phyloP scores from a whole-genome alignment of 1,140 invertebrate genomes.

The Platyura marginata region DNA sequence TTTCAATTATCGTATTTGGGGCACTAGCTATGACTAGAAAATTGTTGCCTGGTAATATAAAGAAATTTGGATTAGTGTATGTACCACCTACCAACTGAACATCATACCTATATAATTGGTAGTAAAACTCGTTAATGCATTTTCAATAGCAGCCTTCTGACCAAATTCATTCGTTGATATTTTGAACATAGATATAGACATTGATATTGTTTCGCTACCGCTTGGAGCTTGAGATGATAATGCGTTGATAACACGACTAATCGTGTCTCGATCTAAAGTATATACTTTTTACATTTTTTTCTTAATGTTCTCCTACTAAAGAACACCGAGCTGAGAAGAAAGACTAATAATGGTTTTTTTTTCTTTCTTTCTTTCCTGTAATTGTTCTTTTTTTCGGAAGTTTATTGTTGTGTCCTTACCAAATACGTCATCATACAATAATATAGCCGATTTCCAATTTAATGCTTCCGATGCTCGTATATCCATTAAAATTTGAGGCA shows the following conservation, averaged over 20 bases:
- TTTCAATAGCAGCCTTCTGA: conserved; percentile 27
- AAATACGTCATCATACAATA: conserved; percentile 49
- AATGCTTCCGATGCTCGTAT: conserved; percentile 36
- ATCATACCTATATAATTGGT: conserved; percentile 25
- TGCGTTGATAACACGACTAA: conserved; percentile 35
- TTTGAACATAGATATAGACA: conserved; percentile 25
- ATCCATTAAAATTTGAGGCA: conserved; percentile 56
- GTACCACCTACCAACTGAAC: background rate
- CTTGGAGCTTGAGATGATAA: conserved; percentile 24
- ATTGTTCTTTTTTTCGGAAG: too few species aligned
- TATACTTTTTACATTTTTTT: too few species aligned
- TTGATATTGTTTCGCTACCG: conserved; percentile 11
- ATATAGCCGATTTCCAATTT: conserved; percentile 45
- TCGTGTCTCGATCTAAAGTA: conserved; percentile 37
- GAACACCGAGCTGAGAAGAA: too few species aligned
- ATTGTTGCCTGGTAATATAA: conserved; percentile 24
- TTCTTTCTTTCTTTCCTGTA: too few species aligned
- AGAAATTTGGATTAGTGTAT: background rate
- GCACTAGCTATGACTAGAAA: conserved; percentile 29
- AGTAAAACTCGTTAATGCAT: conserved; percentile 30
- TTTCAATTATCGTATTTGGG: conserved; percentile 38
- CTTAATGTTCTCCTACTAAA: too few species aligned
- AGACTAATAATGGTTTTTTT: too few species aligned
- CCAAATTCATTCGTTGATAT: conserved; percentile 26
- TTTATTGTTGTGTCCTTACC: conserved; percentile 38